Conservation (phyloP, 2,113 vertebrate genomes). For the Atrichornis clamosus region DNA sequence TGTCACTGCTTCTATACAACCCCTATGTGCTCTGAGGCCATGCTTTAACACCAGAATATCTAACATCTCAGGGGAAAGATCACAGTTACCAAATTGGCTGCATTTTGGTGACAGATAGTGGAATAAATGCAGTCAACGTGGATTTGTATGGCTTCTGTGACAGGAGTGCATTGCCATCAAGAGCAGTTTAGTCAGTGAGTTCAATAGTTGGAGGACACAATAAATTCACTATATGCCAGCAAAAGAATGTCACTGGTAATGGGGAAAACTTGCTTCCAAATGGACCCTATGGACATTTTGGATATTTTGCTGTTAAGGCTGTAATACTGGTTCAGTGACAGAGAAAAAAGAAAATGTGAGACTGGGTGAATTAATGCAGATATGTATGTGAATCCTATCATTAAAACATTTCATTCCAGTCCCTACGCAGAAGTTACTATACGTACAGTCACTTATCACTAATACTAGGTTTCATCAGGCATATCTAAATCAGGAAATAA, state of each 20-base stretch:
- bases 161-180: neutral
- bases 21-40: neutral
- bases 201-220: neutral
- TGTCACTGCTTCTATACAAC: neutral
- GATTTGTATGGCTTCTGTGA: neutral
- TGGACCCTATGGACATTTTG: neutral
- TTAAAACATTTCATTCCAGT: neutral
- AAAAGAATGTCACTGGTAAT: neutral
- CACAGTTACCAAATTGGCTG: neutral
- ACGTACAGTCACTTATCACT: slow-evolving; percentile 26
- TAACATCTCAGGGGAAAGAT: neutral
- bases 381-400: neutral
- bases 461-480: slow-evolving; percentile 48
- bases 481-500: slow-evolving; percentile 66
- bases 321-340: neutral
- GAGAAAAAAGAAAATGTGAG: neutral
- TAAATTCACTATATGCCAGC: neutral
- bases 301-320: neutral
- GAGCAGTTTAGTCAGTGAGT: neutral
- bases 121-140: neutral
- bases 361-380: neutral
- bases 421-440: slow-evolving; percentile 7
- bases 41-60: neutral
- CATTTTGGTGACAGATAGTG: neutral
- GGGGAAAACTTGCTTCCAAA: neutral